Evolutionary conservation across 53 echinoderm and acorn worm species (phyloP).

Genomic region (Hippasteria phrygiana): DNA sequence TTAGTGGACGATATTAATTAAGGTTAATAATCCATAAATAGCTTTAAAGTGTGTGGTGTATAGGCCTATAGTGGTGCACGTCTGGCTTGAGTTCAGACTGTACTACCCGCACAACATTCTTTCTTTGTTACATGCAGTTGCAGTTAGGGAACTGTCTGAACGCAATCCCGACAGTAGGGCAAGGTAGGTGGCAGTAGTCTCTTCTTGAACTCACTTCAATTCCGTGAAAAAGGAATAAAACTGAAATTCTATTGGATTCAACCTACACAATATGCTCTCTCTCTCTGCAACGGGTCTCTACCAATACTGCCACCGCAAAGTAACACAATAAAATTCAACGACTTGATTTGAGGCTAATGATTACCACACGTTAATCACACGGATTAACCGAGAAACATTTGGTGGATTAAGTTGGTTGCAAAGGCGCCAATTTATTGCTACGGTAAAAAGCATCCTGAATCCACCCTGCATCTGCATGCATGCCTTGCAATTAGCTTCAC

Average conservation of each 20-base stretch:
- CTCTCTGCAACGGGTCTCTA: neutral
- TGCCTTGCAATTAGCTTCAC: too few relatives aligned
- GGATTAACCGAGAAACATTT: neutral
- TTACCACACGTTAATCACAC: conserved; percentile 47
- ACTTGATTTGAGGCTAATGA: neutral
- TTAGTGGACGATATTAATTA: conserved; percentile 1
- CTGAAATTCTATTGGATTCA: neutral
- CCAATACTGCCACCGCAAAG: neutral
- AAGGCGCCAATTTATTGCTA: neutral
- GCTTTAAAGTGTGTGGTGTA: too few relatives aligned
- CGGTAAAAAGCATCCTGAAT: too few relatives aligned
- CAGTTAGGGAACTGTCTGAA: too few relatives aligned
- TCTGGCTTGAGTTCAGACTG: neutral
- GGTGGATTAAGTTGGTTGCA: neutral
- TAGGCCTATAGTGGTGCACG: neutral
- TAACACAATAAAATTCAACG: neutral
- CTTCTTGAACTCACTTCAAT: neutral
- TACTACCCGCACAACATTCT: neutral
- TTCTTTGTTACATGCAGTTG: too few relatives aligned
- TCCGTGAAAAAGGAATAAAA: too few relatives aligned
- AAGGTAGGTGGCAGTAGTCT: neutral
- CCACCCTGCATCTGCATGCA: too few relatives aligned
- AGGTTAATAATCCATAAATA: too few relatives aligned
- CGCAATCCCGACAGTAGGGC: too few relatives aligned
- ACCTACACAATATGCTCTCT: neutral